Conservation (phyloP, 1,140 invertebrate genomes). For the Heliconius congener region DNA sequence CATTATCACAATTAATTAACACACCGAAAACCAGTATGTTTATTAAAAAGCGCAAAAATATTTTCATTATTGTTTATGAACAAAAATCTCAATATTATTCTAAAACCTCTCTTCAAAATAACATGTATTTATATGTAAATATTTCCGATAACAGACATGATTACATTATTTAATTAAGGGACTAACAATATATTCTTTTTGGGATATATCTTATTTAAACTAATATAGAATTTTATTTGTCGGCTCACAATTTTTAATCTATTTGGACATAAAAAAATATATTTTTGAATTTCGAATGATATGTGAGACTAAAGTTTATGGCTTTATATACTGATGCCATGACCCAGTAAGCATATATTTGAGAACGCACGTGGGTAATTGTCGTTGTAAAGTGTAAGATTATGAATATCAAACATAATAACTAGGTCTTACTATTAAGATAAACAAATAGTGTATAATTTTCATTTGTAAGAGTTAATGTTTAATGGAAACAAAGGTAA, state of each 20-base stretch:
- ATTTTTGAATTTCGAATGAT: constrained; percentile 1
- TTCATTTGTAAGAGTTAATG: neutral
- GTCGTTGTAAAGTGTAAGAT: neutral
- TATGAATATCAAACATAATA: constrained; percentile 3
- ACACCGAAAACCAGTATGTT: neutral
- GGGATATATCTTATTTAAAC: neutral
- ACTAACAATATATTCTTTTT: constrained; percentile 6
- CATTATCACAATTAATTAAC: constrained; percentile 14
- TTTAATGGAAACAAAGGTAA: neutral
- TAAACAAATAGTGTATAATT: constrained; percentile 13
- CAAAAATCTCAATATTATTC: neutral
- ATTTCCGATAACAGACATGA: neutral
- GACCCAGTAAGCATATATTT: constrained; percentile 28
- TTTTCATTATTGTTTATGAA: neutral
- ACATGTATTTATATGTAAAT: neutral
- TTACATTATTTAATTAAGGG: constrained; percentile 26
- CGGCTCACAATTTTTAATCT: neutral
- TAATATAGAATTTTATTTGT: neutral
- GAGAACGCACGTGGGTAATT: neutral
- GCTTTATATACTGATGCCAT: constrained; percentile 19
- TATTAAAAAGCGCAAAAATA: neutral
- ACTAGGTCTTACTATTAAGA: constrained; percentile 16
- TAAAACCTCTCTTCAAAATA: neutral
- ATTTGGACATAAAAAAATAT: neutral
- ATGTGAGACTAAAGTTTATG: constrained; percentile 12